Conservation (phyloP, 2,113 vertebrate genomes). For the Siniperca chuatsi region DNA sequence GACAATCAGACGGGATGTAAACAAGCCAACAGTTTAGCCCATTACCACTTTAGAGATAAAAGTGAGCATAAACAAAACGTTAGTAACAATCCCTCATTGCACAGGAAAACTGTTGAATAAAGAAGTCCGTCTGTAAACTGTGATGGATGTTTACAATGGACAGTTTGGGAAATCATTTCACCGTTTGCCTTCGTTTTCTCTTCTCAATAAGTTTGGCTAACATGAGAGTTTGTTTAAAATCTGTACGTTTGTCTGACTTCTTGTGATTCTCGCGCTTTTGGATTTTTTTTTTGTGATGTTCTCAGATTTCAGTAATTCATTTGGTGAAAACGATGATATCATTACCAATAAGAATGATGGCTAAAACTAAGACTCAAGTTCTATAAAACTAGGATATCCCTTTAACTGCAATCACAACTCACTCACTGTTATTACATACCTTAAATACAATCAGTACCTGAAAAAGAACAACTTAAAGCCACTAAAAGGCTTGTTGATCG, state of each 20-base stretch:
- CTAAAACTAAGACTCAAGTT: background rate
- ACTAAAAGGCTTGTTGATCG: background rate
- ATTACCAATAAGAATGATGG: background rate
- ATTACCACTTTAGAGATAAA: background rate
- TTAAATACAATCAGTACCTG: background rate
- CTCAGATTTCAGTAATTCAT: background rate
- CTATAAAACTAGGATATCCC: background rate
- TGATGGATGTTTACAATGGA: background rate
- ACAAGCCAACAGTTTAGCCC: background rate
- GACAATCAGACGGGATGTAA: conserved; percentile 17
- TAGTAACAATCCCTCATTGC: background rate
- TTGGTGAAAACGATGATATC: background rate
- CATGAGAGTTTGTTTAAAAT: background rate
- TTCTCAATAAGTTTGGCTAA: background rate
- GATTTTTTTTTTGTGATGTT: background rate
- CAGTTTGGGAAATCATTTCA: background rate
- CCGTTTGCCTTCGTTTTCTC: background rate
- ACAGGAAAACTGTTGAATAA: background rate
- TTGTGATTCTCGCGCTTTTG: background rate
- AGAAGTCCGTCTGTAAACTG: background rate
- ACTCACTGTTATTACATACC: background rate
- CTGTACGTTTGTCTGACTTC: background rate
- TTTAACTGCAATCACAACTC: background rate
- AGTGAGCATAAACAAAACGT: background rate
- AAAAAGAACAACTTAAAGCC: background rate